Conservation (phyloP, 2,113 vertebrate genomes). For the Crypturellus undulatus region DNA sequence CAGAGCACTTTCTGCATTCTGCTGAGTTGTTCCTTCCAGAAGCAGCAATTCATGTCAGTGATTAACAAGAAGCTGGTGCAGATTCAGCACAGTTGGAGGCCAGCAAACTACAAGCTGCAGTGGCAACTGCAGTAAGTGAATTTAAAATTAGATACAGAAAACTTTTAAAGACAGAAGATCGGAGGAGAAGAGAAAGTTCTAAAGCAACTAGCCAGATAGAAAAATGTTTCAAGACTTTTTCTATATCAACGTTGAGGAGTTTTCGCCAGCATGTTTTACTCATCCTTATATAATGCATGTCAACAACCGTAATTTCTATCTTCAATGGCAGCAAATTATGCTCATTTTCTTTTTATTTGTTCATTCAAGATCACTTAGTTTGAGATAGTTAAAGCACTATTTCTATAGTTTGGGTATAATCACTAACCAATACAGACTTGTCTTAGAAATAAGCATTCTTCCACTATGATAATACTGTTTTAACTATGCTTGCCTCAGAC, state of each 20-base stretch:
- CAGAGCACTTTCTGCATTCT: not conserved
- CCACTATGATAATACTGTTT: not conserved
- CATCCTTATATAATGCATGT: not conserved
- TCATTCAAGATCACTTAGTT: not conserved
- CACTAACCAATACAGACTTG: not conserved
- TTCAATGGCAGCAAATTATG: not conserved
- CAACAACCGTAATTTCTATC: not conserved
- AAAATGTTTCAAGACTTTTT: not conserved
- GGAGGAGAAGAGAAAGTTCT: not conserved
- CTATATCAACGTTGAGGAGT: accelerated
- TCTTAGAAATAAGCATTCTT: not conserved
- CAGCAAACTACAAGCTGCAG: slow-evolving; percentile 1
- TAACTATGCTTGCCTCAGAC: not conserved
- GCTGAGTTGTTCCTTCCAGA: slow-evolving; percentile 35
- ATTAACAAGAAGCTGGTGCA: slow-evolving; percentile 29
- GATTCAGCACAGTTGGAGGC: slow-evolving; percentile 27
- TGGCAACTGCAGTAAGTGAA: not conserved
- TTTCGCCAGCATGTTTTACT: not conserved
- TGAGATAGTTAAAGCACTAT: not conserved
- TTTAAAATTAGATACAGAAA: slow-evolving; percentile 1
- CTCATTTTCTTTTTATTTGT: not conserved
- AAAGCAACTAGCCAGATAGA: not conserved
- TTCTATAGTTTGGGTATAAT: not conserved
- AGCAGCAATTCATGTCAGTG: not conserved
- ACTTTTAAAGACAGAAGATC: not conserved